Conservation (phyloP, 37 sponge, comb jelly and placozoan genomes). For the Beroe ovata region DNA sequence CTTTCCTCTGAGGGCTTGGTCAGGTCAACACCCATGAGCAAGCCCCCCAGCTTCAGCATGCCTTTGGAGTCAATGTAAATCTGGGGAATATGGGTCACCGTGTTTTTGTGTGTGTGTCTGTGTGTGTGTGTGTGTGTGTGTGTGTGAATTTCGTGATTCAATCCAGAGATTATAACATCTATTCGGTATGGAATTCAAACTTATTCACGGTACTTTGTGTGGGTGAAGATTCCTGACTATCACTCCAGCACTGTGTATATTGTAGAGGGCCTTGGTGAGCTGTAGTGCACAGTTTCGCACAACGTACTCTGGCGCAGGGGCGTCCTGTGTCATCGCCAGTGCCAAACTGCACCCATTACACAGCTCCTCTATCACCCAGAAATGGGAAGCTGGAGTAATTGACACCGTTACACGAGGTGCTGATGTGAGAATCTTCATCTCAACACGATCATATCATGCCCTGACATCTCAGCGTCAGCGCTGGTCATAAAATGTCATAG, state of each 20-base stretch:
- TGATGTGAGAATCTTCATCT: too few relatives aligned
- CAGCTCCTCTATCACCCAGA: constrained; percentile 64
- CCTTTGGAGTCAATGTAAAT: constrained; percentile 36
- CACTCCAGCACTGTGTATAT: constrained; percentile 29
- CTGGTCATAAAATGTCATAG: too few relatives aligned
- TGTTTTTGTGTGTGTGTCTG: too few relatives aligned
- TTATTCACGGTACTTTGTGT: constrained; percentile 42
- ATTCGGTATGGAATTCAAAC: too few relatives aligned
- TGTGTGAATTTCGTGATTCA: too few relatives aligned
- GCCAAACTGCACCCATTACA: constrained; percentile 66
- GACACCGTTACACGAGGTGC: too few relatives aligned
- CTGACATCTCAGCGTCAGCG: too few relatives aligned
- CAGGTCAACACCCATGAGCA: constrained; percentile 31
- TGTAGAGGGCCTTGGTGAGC: constrained; percentile 25
- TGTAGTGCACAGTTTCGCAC: constrained; percentile 25
- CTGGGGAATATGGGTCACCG: too few relatives aligned
- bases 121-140: too few relatives aligned
- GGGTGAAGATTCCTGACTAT: constrained; percentile 58
- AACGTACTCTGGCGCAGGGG: constrained; percentile 12
- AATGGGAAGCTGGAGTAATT: constrained; percentile 57
- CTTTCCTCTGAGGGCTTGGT: constrained; percentile 28
- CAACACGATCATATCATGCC: too few relatives aligned
- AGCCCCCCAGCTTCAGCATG: constrained; percentile 14
- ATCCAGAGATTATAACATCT: too few relatives aligned
- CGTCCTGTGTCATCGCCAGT: constrained; percentile 28